Conservation (phyloP, 1,140 invertebrate species). For the Bombus difficillimus region DNA sequence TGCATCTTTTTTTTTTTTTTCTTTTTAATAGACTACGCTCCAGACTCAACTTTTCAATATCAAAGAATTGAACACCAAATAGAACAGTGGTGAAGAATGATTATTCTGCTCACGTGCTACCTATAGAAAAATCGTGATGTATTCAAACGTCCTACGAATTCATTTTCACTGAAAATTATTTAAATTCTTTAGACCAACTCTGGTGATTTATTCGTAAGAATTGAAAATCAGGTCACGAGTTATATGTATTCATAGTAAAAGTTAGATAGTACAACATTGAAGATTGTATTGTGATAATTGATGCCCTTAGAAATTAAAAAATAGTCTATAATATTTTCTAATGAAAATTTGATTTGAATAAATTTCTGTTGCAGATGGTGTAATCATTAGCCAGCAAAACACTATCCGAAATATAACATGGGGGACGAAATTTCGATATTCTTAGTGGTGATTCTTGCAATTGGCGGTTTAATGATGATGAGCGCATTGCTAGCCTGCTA, state of each 20-base stretch:
- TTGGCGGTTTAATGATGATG: conserved; percentile 71
- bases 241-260: not conserved
- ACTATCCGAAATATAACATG: conserved; percentile 48
- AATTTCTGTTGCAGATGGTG: conserved; percentile 49
- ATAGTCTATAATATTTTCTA: not conserved
- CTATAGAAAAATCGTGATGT: not conserved
- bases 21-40: not conserved
- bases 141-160: not conserved
- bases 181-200: not conserved
- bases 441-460: conserved; percentile 70
- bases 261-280: not conserved
- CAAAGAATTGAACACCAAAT: not conserved
- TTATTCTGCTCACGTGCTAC: not conserved
- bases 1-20: too few relatives aligned
- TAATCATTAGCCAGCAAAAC: conserved; percentile 10
- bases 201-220: not conserved
- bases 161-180: not conserved
- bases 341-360: not conserved
- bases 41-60: not conserved
- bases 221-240: not conserved
- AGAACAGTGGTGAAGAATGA: not conserved
- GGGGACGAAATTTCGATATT: conserved; percentile 70
- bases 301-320: not conserved
- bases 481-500: conserved; percentile 70
- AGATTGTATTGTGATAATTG: not conserved